These are phyloP conservation scores for Mechanitis messenoides DNA, from an alignment of 2,888 invertebrate species.

Conservation along the genomic window DNA sequence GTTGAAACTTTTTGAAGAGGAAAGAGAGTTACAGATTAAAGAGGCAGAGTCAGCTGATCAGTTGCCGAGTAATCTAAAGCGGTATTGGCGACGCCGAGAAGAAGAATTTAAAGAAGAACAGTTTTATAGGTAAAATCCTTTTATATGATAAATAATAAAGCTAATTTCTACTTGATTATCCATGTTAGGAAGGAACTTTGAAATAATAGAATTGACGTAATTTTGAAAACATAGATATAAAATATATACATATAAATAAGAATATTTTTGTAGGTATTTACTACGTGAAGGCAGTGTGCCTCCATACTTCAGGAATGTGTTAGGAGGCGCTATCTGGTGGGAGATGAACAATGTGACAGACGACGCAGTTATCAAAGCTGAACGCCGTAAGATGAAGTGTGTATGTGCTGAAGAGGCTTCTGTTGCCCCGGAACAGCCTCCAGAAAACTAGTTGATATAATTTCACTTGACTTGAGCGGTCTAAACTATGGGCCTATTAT, in stretches of 20 bases:
- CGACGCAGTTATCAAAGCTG: slow-evolving; percentile 46
- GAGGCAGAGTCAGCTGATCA: slow-evolving; percentile 41
- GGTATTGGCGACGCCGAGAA: slow-evolving; percentile 59
- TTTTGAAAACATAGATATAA: no score
- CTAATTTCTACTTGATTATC: no score
- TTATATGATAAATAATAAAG: neutral
- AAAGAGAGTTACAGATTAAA: slow-evolving; percentile 35
- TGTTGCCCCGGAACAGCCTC: slow-evolving; percentile 18
- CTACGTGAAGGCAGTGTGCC: slow-evolving; percentile 61
- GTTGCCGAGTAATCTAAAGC: slow-evolving; percentile 45
- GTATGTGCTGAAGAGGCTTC: slow-evolving; percentile 39
- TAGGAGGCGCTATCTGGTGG: slow-evolving; percentile 69
- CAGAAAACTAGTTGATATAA: neutral
- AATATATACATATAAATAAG: neutral
- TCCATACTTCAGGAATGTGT: slow-evolving; percentile 63
- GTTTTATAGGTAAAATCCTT: slow-evolving; percentile 43
- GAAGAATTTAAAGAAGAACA: slow-evolving; percentile 60
- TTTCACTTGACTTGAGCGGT: no score
- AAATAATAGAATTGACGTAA: no score
- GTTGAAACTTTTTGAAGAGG: slow-evolving; percentile 36
- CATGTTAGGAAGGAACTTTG: no score
- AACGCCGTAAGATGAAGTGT: slow-evolving; percentile 52
- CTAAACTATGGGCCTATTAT: no score
- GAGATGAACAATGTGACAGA: slow-evolving; percentile 51
- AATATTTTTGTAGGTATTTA: slow-evolving; percentile 35